Percentiles rank a stretch among this genome's conserved stretches.
These are phyloP conservation scores for Megalurothrips usitatus DNA, from an alignment of 2,888 invertebrate species.

Conservation along the genomic window DNA sequence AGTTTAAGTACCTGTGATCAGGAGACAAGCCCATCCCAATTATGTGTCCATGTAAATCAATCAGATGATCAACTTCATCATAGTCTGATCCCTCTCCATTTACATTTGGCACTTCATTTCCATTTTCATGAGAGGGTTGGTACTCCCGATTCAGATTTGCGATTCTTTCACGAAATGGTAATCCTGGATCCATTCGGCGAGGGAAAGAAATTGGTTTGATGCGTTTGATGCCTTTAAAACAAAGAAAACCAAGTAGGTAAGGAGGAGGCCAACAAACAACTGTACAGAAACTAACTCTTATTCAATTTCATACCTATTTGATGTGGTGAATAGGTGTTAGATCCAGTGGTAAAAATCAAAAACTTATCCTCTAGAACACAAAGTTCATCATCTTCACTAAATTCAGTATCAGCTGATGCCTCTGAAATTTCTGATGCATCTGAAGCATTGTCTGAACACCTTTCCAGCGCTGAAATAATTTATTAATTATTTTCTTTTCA, in stretches of 20 bases:
- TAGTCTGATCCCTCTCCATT: slow-evolving; percentile 44
- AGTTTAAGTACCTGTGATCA: slow-evolving; percentile 61
- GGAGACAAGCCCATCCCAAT: slow-evolving; percentile 83
- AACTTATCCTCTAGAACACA: slow-evolving; percentile 61
- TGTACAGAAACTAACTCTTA: not conserved
- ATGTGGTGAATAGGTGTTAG: slow-evolving; percentile 78
- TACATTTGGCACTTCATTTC: not conserved
- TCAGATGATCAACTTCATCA: slow-evolving; percentile 71
- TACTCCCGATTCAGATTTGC: slow-evolving; percentile 52
- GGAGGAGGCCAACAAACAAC: not conserved
- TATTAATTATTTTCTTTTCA: not conserved
- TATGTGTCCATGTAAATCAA: slow-evolving; percentile 80
- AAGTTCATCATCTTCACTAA: slow-evolving; percentile 46
- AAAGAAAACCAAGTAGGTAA: not conserved
- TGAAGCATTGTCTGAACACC: slow-evolving; percentile 30
- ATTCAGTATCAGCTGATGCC: slow-evolving; percentile 36
- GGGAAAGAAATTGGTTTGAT: slow-evolving; percentile 67
- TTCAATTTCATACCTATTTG: slow-evolving; percentile 57
- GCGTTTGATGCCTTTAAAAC: slow-evolving; percentile 56
- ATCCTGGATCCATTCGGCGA: slow-evolving; percentile 62
- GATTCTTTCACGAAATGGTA: slow-evolving; percentile 61
- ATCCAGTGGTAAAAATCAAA: slow-evolving; percentile 78
- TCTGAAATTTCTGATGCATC: slow-evolving; percentile 38
- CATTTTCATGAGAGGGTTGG: not conserved
- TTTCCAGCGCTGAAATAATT: not conserved